These are phyloP conservation scores for Meloidogyne exigua DNA, from an alignment of 1,140 invertebrate genomes.

Conservation along the genomic window DNA sequence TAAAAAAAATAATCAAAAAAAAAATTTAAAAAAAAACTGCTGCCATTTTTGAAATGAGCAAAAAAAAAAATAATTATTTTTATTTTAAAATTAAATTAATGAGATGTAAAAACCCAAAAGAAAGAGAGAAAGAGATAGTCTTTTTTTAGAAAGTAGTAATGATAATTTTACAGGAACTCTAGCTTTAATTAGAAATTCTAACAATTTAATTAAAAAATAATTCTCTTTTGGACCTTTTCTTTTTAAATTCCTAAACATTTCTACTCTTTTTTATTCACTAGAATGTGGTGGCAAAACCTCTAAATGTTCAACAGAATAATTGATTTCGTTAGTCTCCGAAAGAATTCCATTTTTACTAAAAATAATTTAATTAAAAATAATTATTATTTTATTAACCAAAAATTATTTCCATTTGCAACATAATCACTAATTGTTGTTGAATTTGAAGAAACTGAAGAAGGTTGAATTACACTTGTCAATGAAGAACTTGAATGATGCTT, in stretches of 20 bases:
- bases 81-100: background rate
- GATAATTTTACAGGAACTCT: background rate
- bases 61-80: background rate
- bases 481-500: slow-evolving; percentile 25
- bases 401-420: slow-evolving; percentile 6
- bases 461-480: slow-evolving; percentile 15
- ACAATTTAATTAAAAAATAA: no score
- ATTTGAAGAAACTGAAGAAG: slow-evolving; percentile 21
- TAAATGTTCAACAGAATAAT: background rate
- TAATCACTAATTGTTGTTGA: slow-evolving; percentile 23
- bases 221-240: no score
- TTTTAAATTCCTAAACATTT: background rate
- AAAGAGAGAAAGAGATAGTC: no score
- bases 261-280: background rate
- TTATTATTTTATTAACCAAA: background rate
- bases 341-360: background rate
- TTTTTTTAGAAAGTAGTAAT: background rate
- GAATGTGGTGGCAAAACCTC: background rate
- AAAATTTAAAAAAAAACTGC: slow-evolving; percentile 12
- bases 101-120: slow-evolving; percentile 2
- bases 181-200: background rate
- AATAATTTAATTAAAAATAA: background rate
- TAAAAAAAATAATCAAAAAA: slow-evolving; percentile 11
- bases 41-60: background rate
- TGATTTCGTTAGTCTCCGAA: slow-evolving; percentile 8